Percentiles rank a stretch among this genome's conserved stretches.
These are phyloP conservation scores for Poecilobothrus nobilitatus DNA, from an alignment of 2,888 invertebrate species.

Conservation along the genomic window DNA sequence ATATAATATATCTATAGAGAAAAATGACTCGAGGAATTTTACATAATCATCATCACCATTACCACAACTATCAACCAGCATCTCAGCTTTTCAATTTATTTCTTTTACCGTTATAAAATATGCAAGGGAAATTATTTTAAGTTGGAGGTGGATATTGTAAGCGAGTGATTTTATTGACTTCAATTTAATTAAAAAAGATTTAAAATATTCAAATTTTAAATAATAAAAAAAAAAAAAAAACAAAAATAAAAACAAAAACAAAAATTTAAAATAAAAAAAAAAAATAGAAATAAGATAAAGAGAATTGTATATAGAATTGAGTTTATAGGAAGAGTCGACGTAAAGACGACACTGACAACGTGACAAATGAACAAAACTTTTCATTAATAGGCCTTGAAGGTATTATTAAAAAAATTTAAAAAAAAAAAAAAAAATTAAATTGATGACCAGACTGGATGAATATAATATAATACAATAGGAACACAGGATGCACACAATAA, in stretches of 20 bases:
- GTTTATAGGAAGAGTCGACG: too few relatives aligned
- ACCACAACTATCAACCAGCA: too few relatives aligned
- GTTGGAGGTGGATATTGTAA: background rate
- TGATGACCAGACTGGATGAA: background rate
- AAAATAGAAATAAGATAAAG: too few relatives aligned
- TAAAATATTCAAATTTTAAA: background rate
- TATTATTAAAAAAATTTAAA: background rate
- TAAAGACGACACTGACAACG: background rate
- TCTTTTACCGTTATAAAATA: too few relatives aligned
- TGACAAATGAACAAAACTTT: slow-evolving; percentile 1
- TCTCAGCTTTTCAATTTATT: too few relatives aligned
- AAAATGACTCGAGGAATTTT: slow-evolving; percentile 1
- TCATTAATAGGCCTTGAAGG: slow-evolving; percentile 5
- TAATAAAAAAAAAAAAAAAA: background rate
- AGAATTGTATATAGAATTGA: too few relatives aligned
- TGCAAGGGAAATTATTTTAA: too few relatives aligned
- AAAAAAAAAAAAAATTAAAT: background rate
- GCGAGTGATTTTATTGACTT: background rate
- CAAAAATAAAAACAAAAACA: too few relatives aligned
- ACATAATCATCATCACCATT: too few relatives aligned
- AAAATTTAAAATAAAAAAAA: too few relatives aligned
- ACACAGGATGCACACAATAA: too few relatives aligned
- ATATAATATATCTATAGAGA: too few relatives aligned
- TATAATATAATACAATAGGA: background rate
- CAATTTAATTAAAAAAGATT: slow-evolving; percentile 3